Conservation (phyloP, 2,888 invertebrate species). For the Campopleginae sp. region DNA sequence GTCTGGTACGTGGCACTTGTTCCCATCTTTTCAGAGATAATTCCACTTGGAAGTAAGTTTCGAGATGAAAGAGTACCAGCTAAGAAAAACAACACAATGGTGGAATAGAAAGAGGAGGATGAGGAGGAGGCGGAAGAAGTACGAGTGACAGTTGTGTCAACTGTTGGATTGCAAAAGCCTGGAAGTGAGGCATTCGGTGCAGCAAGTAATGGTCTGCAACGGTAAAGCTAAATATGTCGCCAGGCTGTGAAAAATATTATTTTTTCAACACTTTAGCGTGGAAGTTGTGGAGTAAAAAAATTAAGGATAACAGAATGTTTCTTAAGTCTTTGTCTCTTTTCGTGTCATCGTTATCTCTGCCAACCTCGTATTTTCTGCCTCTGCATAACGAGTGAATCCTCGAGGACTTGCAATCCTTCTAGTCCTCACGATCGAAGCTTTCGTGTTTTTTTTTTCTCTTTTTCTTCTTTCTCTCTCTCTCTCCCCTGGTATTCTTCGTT, state of each 20-base stretch:
- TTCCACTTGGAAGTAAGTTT: conserved; percentile 29
- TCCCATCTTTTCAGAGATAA: conserved; percentile 3
- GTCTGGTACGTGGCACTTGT: conserved; percentile 15
- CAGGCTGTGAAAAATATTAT: background rate
- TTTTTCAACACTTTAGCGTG: background rate
- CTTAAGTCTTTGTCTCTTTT: background rate
- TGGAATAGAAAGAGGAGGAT: background rate
- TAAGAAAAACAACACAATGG: conserved; percentile 2
- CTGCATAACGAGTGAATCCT: conserved; percentile 22
- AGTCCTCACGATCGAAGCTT: conserved; percentile 28
- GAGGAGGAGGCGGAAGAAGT: background rate
- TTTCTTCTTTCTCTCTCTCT: background rate
- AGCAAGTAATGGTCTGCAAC: conserved; percentile 20
- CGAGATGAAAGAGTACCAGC: conserved; percentile 1
- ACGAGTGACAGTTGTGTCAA: conserved; percentile 23
- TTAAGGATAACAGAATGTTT: background rate
- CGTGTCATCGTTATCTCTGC: background rate
- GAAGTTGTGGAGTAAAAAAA: background rate
- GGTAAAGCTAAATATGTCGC: conserved; percentile 23
- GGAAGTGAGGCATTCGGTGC: conserved; percentile 34
- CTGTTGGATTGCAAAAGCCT: conserved; percentile 44
- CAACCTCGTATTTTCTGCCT: conserved; percentile 19
- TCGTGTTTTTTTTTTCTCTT: background rate
- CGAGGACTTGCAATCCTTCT: conserved; percentile 28
- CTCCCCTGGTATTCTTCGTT: conserved; percentile 4